Percentiles rank a stretch among this genome's conserved stretches.
Conservation (phyloP, 2,113 vertebrate genomes). For the Pachyramphus minor region DNA sequence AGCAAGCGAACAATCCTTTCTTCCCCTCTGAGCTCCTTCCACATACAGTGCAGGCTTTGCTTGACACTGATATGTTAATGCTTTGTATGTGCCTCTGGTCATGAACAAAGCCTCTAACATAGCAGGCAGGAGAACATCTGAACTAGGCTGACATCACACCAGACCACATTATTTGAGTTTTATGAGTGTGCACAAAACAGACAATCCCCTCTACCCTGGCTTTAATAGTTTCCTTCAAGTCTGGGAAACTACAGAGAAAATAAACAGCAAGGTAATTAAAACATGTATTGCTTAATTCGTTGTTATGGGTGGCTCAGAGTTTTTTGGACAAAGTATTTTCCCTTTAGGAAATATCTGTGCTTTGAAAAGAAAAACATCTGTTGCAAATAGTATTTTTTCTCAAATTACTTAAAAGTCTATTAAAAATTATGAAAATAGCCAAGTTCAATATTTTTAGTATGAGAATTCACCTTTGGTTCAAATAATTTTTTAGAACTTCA, state of each 20-base stretch:
- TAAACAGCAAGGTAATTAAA: constrained; percentile 42
- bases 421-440: background rate
- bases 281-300: background rate
- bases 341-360: background rate
- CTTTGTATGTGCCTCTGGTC: background rate
- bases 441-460: background rate
- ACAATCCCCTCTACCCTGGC: background rate
- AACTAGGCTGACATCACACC: background rate
- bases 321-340: background rate
- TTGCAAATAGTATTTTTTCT: background rate
- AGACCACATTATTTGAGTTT: background rate
- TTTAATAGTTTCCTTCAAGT: constrained; percentile 18
- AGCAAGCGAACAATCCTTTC: background rate
- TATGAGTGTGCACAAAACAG: background rate
- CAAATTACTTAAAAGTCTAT: background rate
- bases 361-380: background rate
- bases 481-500: background rate
- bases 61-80: background rate
- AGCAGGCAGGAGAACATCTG: background rate
- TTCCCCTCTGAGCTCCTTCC: background rate
- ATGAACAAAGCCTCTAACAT: background rate
- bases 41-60: background rate
- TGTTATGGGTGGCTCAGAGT: background rate
- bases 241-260: background rate
- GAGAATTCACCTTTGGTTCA: background rate